Percentiles rank a stretch among this genome's conserved stretches.
phyloP scores from a whole-genome alignment of 2,113 vertebrate genomes.

The Puntigrus tetrazona region DNA sequence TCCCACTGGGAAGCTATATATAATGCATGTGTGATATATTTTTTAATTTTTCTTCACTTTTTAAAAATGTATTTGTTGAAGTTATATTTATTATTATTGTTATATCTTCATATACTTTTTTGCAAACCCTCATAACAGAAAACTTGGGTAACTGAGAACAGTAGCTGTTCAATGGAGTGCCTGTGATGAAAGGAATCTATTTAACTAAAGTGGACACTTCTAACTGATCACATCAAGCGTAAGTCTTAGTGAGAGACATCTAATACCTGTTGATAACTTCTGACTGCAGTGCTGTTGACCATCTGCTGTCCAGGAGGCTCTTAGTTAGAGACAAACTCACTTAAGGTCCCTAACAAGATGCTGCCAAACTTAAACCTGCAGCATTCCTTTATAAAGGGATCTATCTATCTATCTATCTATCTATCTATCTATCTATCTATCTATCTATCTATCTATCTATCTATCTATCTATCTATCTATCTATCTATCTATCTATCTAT shows the following conservation, averaged over 20 bases:
- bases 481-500: not conserved
- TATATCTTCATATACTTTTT: not conserved
- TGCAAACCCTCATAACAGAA: not conserved
- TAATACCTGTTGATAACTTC: slow-evolving; percentile 23
- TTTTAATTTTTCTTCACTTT: too few relatives aligned
- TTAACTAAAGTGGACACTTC: slow-evolving; percentile 40
- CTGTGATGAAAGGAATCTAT: not conserved
- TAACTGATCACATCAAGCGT: slow-evolving; percentile 27
- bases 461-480: not conserved
- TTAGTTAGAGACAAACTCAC: slow-evolving; percentile 23
- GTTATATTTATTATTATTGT: not conserved
- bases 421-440: not conserved
- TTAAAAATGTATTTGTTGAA: not conserved
- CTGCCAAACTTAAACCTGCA: not conserved
- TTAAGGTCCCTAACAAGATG: not conserved
- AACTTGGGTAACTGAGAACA: not conserved
- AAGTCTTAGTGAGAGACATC: slow-evolving; percentile 13
- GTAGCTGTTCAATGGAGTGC: not conserved
- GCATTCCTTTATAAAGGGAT: not conserved
- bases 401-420: not conserved
- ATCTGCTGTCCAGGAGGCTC: slow-evolving; percentile 47
- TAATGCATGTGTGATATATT: too few relatives aligned
- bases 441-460: not conserved
- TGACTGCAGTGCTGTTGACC: slow-evolving; percentile 9
- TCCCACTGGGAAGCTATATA: not conserved